Evolutionary conservation across 1,140 invertebrate species (phyloP), one percentile per base, ranked within the genome.

Genomic region (Lucilia sericata): DNA sequence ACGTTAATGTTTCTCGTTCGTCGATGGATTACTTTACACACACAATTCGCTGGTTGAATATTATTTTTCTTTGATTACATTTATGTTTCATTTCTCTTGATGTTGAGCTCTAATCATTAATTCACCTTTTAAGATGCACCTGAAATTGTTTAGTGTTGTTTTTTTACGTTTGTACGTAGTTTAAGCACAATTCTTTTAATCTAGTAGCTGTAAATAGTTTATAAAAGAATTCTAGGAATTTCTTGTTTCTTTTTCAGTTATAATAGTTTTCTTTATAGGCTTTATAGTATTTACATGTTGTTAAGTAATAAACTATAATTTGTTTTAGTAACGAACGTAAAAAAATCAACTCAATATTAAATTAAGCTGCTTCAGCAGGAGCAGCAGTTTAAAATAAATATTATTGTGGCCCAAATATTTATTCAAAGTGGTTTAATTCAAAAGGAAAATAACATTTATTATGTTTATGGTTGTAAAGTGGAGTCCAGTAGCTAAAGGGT

Each of bases 291-390:
- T 60, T 60, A 60, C 2, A 60, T 60, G 55, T 60, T 60, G 55
- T 60, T 60, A 60, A 60, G 55, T 60, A 60, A 60, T 60, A 60
- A 60, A 60, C 14, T 60, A n/a, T 60, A 60, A 60, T 60, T 60
- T 60, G 5, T 60, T 60, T 60, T 42, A 42, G 42, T 42, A 42
- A 42, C 42, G 42, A 42, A 42, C 42, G 5, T 1, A 30, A n/a
- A 30, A 42, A 42, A 42, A 42, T 42, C 55, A 17, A n/a, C 55
- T 60, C 14, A 17, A 60, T 42, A 42, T 17, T n/a, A 60, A 60
- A 17, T 60, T 17, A 60, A 60, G 55, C 55, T 14, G 17, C 55
- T 7, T 17, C 55, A 5, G 14, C 14, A 60, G 14, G 2, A 60
- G 13, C 17, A 17, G 8, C 55, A 17, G 12, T 60, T 60, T 60